Percentiles rank a stretch among this genome's conserved stretches.
These are phyloP conservation scores for Andricus grossulariae DNA, from an alignment of 1,140 invertebrate genomes.

Conservation along the genomic window DNA sequence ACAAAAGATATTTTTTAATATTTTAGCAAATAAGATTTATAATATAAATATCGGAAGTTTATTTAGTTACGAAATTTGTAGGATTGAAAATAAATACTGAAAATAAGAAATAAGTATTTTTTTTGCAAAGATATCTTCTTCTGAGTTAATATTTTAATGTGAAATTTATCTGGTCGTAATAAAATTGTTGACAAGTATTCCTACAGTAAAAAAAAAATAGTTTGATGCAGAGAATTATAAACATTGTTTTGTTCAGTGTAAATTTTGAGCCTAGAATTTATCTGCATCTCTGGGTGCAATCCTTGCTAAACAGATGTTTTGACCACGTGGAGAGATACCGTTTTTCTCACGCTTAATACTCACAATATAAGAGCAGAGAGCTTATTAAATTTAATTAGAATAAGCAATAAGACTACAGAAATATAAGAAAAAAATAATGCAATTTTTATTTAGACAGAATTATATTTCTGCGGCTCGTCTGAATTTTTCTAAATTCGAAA, in stretches of 20 bases:
- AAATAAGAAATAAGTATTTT: background rate
- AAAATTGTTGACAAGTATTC: background rate
- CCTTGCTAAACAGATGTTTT: slow-evolving; percentile 18
- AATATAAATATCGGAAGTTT: too few species aligned
- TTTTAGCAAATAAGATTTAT: too few species aligned
- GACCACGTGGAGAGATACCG: slow-evolving; percentile 1
- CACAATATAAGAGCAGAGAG: background rate
- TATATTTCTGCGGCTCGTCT: too few species aligned
- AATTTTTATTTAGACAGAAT: background rate
- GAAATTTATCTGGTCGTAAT: background rate
- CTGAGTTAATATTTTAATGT: background rate
- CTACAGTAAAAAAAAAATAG: background rate
- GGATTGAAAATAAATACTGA: background rate
- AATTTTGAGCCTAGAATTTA: background rate
- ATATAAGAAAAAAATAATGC: background rate
- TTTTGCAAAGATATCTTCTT: background rate
- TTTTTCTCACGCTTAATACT: slow-evolving; percentile 15
- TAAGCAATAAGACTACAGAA: background rate
- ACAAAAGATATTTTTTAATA: background rate
- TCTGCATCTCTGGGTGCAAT: slow-evolving; percentile 8
- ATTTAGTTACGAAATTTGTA: too few species aligned
- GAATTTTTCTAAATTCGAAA: too few species aligned
- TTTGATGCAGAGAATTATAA: background rate
- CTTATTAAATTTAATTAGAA: slow-evolving; percentile 9
- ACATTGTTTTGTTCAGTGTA: background rate